Percentiles rank a stretch among this genome's conserved stretches.
These are phyloP conservation scores for Chionomys nivalis DNA, from an alignment of 2,113 vertebrate species.

Conservation along the genomic window DNA sequence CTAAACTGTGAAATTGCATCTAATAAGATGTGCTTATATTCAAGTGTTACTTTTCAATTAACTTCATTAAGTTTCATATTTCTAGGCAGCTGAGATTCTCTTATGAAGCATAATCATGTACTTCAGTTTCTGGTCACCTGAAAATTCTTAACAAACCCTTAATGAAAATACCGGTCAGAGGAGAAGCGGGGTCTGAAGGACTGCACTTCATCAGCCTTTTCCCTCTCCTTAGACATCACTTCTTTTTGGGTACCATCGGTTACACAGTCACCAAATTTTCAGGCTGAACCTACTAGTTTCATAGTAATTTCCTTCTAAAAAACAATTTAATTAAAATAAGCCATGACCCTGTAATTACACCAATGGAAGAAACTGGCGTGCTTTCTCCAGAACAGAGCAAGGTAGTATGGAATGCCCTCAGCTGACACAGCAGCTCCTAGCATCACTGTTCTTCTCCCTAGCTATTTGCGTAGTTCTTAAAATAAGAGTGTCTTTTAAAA, in stretches of 20 bases:
- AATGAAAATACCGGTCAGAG: not conserved
- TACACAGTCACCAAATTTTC: not conserved
- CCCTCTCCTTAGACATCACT: not conserved
- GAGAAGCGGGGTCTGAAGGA: not conserved
- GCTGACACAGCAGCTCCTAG: not conserved
- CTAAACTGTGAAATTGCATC: constrained; percentile 10
- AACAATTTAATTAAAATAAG: constrained; percentile 2
- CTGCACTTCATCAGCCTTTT: not conserved
- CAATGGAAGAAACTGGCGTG: not conserved
- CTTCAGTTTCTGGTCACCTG: constrained; percentile 7
- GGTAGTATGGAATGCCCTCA: not conserved
- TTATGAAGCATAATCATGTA: not conserved
- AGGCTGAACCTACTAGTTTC: not conserved
- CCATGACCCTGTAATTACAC: not conserved
- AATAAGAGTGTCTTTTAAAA: not conserved
- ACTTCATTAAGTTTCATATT: constrained; percentile 37
- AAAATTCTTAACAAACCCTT: constrained; percentile 16
- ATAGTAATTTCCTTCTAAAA: not conserved
- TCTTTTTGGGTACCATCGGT: not conserved
- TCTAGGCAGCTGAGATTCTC: not conserved
- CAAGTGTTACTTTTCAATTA: constrained; percentile 7
- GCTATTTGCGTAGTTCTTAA: not conserved
- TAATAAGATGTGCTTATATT: not conserved
- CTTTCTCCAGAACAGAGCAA: not conserved
- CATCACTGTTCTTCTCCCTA: not conserved